Percentiles rank a stretch among this genome's conserved stretches.
Conservation (phyloP, 2,113 vertebrate genomes). For the Reinhardtius hippoglossoides region DNA sequence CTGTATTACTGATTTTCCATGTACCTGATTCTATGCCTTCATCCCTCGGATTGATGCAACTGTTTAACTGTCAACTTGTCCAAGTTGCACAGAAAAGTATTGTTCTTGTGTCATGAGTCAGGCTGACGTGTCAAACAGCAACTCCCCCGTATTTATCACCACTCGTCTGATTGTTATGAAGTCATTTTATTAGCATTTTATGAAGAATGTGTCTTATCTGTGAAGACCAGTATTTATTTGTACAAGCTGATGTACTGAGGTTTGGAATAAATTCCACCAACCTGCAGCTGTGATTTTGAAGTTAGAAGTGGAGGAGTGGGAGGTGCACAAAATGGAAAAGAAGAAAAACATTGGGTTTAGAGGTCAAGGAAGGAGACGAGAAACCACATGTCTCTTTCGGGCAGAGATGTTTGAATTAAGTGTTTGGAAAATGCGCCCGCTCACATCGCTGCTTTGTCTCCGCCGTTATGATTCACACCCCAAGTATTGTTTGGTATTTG, state of each 20-base stretch:
- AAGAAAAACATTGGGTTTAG: not conserved
- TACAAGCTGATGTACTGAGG: too few species aligned
- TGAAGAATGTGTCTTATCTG: too few species aligned
- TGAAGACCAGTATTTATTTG: too few species aligned
- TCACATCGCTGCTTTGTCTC: slow-evolving; percentile 7
- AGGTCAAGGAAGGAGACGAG: slow-evolving; percentile 10
- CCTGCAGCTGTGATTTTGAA: slow-evolving; percentile 6
- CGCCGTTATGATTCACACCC: not conserved
- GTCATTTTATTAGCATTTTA: too few species aligned
- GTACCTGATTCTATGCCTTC: too few species aligned
- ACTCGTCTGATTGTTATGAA: too few species aligned
- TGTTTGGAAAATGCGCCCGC: slow-evolving; percentile 7
- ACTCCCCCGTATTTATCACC: not conserved
- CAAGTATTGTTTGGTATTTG: slow-evolving; percentile 25
- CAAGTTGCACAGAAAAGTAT: not conserved
- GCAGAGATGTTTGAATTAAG: not conserved
- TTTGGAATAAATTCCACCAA: not conserved
- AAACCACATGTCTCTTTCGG: not conserved
- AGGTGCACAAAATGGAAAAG: slow-evolving; percentile 6
- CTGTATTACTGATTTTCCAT: too few species aligned
- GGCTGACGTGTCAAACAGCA: slow-evolving; percentile 15
- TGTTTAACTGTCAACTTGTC: not conserved
- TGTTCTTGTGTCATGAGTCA: not conserved
- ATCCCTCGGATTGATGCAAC: too few species aligned
- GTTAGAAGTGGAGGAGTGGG: slow-evolving; percentile 3